Conservation (phyloP, 1,140 invertebrate genomes). For the Diorhabda carinulata region DNA sequence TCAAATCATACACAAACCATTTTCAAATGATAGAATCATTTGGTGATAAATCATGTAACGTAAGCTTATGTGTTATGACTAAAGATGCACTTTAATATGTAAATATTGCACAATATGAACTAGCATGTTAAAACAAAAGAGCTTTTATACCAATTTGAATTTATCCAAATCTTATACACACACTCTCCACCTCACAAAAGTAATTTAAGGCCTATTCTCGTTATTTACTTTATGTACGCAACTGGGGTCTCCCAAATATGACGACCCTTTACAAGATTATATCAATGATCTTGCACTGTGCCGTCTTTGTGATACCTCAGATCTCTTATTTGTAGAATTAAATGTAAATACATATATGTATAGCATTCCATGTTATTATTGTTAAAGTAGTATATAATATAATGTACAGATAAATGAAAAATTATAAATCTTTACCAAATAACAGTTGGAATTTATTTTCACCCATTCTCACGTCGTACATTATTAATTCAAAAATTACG, state of each 20-base stretch:
- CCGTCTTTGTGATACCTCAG: slow-evolving; percentile 16
- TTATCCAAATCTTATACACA: not conserved
- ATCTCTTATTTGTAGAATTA: slow-evolving; percentile 5
- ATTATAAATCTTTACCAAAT: slow-evolving; percentile 10
- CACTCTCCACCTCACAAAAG: slow-evolving; percentile 37
- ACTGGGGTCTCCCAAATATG: slow-evolving; percentile 18
- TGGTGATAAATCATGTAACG: too few relatives aligned
- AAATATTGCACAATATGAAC: slow-evolving; percentile 10
- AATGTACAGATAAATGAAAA: not conserved
- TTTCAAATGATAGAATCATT: too few relatives aligned
- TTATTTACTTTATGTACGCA: slow-evolving; percentile 38
- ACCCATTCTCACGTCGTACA: too few relatives aligned
- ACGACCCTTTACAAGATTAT: not conserved
- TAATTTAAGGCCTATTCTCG: slow-evolving; percentile 32
- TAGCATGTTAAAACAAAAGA: slow-evolving; percentile 10
- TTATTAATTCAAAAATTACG: too few relatives aligned
- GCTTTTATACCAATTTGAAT: slow-evolving; percentile 9
- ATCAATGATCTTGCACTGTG: slow-evolving; percentile 17
- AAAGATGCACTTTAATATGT: slow-evolving; percentile 6
- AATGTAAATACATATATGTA: slow-evolving; percentile 10
- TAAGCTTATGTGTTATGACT: not conserved
- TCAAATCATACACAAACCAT: too few relatives aligned
- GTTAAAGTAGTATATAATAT: not conserved
- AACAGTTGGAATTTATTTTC: too few relatives aligned
- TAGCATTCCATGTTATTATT: slow-evolving; percentile 7